Conservation (phyloP, 2,888 invertebrate species). For the Zygaena filipendulae region DNA sequence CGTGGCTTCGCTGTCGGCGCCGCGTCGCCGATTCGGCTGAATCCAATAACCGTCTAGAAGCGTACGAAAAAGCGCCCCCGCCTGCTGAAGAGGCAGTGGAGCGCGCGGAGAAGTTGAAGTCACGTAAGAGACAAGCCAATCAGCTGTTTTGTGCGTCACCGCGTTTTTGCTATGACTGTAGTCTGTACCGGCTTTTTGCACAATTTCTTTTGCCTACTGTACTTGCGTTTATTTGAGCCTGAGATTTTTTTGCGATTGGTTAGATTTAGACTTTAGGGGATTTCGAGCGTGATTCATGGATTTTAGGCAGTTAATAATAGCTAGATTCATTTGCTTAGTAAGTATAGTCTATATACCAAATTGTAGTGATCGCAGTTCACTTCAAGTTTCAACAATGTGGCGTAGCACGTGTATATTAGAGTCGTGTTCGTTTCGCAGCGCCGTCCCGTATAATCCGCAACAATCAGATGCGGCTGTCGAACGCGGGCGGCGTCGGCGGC, state of each 20-base stretch:
- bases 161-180: no score
- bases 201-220: conserved; percentile 23
- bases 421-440: conserved; percentile 30
- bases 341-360: no score
- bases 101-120: conserved; percentile 28
- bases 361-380: no score
- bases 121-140: conserved; percentile 49
- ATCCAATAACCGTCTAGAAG: conserved; percentile 31
- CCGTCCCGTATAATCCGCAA: conserved; percentile 58
- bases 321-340: no score
- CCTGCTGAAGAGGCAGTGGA: conserved; percentile 24
- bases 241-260: conserved; percentile 18
- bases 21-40: conserved; percentile 46
- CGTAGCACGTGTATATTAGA: no score
- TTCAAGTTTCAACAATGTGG: no score
- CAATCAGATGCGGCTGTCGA: conserved; percentile 65
- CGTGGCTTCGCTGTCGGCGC: conserved; percentile 53
- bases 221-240: conserved; percentile 17
- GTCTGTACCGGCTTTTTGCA: conserved; percentile 41
- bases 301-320: no score
- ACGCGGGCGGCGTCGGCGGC: conserved; percentile 54
- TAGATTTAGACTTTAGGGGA: no score
- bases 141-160: conserved; percentile 19
- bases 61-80: conserved; percentile 34
- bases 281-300: no score